Percentiles rank a stretch among this genome's conserved stretches.
Evolutionary conservation across 2,113 vertebrate genomes (phyloP).

Genomic region (Peromyscus maniculatus): DNA sequence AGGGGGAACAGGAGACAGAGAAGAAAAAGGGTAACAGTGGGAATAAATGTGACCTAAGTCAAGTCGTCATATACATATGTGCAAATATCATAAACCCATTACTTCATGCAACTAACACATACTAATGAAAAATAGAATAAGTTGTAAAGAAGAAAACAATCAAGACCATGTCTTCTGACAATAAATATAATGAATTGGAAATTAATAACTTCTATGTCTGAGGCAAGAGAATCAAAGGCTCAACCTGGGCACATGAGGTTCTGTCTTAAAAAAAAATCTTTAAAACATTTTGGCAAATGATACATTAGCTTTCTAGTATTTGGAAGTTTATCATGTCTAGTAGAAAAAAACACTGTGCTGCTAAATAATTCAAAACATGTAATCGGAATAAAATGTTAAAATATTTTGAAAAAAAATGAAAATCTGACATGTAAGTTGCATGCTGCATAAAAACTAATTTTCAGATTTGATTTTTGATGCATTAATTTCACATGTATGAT

Average conservation of each 20-base stretch:
- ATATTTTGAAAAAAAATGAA: neutral
- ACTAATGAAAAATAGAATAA: neutral
- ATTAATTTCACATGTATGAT: neutral
- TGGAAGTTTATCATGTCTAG: neutral
- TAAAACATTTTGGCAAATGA: neutral
- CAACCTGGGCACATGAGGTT: neutral
- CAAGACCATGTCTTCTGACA: neutral
- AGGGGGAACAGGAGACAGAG: neutral
- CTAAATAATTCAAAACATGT: neutral
- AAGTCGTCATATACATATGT: neutral
- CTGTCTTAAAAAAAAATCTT: neutral
- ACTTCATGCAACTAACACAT: too few relatives aligned
- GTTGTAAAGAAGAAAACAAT: neutral
- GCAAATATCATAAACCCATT: neutral
- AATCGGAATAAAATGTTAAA: neutral
- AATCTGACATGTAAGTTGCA: neutral
- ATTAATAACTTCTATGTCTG: neutral
- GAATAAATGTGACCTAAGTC: neutral
- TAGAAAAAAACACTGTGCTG: neutral
- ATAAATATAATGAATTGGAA: neutral
- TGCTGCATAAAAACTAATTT: neutral
- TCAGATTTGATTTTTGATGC: neutral
- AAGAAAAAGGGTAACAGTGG: neutral
- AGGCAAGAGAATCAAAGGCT: neutral
- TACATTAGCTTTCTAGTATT: neutral